Evolutionary conservation across 2,797 vertebrate species (phyloP).

Genomic region (Sylvia borin): DNA sequence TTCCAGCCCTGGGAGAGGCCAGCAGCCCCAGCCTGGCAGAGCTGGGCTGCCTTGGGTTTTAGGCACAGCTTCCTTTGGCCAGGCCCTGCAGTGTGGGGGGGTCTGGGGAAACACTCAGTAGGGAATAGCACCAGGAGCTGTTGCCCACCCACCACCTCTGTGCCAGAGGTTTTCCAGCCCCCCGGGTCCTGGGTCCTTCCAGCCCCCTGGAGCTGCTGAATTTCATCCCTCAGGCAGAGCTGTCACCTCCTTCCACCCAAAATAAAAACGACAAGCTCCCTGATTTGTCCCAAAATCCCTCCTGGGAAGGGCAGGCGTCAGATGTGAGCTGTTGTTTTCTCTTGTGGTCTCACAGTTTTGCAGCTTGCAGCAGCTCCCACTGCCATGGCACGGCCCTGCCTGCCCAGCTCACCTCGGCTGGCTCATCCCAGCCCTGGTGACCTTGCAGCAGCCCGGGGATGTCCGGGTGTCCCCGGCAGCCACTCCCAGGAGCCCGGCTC

Average conservation of each 20-base stretch:
- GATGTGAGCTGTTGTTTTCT: not conserved
- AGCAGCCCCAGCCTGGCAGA: not conserved
- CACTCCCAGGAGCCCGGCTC: not conserved
- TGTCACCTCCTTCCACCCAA: not conserved
- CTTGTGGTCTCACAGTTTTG: not conserved
- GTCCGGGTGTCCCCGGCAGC: not conserved
- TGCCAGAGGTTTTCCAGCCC: not conserved
- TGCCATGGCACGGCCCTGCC: fast-evolving
- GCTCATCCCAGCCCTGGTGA: not conserved
- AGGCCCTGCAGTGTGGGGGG: fast-evolving
- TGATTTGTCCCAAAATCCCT: not conserved
- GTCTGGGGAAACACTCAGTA: not conserved
- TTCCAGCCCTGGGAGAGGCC: not conserved
- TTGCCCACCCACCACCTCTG: not conserved
- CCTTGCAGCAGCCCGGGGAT: not conserved
- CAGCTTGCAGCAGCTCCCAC: not conserved
- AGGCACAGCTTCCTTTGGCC: not conserved
- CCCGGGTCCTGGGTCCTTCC: fast-evolving
- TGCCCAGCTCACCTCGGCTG: not conserved
- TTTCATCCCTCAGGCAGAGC: not conserved
- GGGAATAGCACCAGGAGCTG: not conserved
- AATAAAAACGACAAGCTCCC: not conserved
- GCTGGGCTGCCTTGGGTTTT: not conserved
- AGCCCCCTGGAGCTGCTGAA: not conserved
- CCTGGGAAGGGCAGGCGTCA: fast-evolving